Conservation (phyloP, 1,140 invertebrate species). For the Pissodes strobi region DNA sequence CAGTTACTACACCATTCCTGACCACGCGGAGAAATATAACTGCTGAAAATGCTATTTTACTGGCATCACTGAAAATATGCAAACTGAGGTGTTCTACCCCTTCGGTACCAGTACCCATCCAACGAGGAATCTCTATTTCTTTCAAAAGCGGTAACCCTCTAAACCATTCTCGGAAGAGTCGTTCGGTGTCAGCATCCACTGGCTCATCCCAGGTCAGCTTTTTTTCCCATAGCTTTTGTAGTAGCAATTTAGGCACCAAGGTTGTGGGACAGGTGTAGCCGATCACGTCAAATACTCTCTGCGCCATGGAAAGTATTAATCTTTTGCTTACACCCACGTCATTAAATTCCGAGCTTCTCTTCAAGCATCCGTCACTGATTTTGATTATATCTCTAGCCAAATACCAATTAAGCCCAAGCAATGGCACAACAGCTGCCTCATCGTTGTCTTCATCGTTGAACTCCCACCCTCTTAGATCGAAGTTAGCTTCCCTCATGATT, state of each 20-base stretch:
- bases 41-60: background rate
- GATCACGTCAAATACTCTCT: constrained; percentile 10
- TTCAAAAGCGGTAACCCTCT: constrained; percentile 8
- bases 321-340: constrained; percentile 13
- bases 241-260: constrained; percentile 24
- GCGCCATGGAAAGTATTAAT: constrained; percentile 12
- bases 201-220: constrained; percentile 15
- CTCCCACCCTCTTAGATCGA: constrained; percentile 45
- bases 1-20: background rate
- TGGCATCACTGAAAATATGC: constrained; percentile 8
- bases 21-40: too few relatives aligned
- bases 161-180: constrained; percentile 19
- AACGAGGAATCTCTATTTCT: constrained; percentile 14
- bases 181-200: constrained; percentile 19
- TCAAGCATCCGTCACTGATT: constrained; percentile 1
- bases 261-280: constrained; percentile 7
- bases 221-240: constrained; percentile 13
- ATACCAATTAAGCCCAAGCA: constrained; percentile 8
- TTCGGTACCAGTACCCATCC: background rate
- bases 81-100: constrained; percentile 6
- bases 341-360: background rate
- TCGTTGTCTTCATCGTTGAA: background rate
- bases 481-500: constrained; percentile 33
- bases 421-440: background rate
- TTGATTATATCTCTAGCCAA: background rate